phyloP scores from a whole-genome alignment of 2,797 vertebrate species.

The Pseudochromis fuscus region DNA sequence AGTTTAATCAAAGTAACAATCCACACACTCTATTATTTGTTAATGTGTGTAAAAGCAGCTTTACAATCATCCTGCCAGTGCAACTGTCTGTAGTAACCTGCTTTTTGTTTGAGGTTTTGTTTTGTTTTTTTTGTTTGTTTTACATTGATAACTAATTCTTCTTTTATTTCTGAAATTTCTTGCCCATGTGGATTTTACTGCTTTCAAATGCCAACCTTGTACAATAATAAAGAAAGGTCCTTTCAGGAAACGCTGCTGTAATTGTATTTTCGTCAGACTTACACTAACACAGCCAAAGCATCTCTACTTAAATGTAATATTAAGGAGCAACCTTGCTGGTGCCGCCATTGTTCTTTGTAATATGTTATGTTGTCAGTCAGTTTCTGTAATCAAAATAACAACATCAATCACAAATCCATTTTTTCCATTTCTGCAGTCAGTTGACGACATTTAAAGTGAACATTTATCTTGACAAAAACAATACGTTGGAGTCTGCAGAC shows the following conservation, averaged over 20 bases:
- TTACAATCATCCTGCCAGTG: no score
- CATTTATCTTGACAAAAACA: not conserved
- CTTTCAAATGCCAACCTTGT: constrained; percentile 25
- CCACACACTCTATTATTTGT: not conserved
- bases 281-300: not conserved
- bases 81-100: not conserved
- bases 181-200: constrained; percentile 15
- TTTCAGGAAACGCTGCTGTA: constrained; percentile 20
- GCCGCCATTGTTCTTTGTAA: no score
- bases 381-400: no score
- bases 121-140: not conserved
- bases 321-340: not conserved
- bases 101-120: no score
- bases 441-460: not conserved
- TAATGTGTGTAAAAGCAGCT: no score
- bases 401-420: not conserved
- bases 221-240: constrained; percentile 1
- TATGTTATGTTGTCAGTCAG: not conserved
- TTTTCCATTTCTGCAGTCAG: not conserved
- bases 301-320: not conserved
- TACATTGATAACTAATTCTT: constrained; percentile 1
- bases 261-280: constrained; percentile 13
- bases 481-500: not conserved
- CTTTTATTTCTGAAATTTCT: constrained; percentile 10
- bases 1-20: constrained; percentile 8